These are phyloP conservation scores for Heterotilapia buettikoferi DNA, from an alignment of 2,113 vertebrate genomes.

Conservation along the genomic window DNA sequence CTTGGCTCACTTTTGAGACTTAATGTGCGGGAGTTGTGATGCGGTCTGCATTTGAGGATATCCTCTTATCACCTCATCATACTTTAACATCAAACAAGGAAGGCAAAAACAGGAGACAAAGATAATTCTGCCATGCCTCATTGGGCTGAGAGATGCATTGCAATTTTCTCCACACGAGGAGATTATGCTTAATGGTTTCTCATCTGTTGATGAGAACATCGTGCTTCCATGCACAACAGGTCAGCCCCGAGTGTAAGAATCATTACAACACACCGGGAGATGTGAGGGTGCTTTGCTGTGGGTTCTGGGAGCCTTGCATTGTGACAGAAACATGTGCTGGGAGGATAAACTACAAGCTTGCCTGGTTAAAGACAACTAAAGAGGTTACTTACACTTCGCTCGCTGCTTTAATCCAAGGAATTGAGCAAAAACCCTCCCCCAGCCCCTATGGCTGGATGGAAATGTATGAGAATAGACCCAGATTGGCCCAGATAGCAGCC, in stretches of 20 bases:
- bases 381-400: conserved; percentile 21
- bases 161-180: conserved; percentile 9
- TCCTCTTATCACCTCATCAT: conserved; percentile 24
- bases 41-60: not conserved
- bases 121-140: conserved; percentile 19
- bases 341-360: conserved; percentile 4
- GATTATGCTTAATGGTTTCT: conserved; percentile 34
- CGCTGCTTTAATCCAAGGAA: not conserved
- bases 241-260: not conserved
- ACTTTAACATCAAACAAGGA: conserved; percentile 20
- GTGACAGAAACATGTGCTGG: conserved; percentile 29
- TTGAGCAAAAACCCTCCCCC: not conserved
- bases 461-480: conserved; percentile 42
- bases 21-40: not conserved
- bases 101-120: not conserved
- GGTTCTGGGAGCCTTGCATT: not conserved
- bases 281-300: not conserved
- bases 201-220: conserved; percentile 7
- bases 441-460: conserved; percentile 10
- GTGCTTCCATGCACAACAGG: not conserved
- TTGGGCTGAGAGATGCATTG: not conserved
- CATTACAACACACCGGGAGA: not conserved
- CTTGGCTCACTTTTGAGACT: conserved; percentile 6
- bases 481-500: conserved; percentile 38
- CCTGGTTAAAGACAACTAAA: conserved; percentile 10